Conservation (phyloP, 2,797 vertebrate genomes). For the Rhinatrema bivittatum region DNA sequence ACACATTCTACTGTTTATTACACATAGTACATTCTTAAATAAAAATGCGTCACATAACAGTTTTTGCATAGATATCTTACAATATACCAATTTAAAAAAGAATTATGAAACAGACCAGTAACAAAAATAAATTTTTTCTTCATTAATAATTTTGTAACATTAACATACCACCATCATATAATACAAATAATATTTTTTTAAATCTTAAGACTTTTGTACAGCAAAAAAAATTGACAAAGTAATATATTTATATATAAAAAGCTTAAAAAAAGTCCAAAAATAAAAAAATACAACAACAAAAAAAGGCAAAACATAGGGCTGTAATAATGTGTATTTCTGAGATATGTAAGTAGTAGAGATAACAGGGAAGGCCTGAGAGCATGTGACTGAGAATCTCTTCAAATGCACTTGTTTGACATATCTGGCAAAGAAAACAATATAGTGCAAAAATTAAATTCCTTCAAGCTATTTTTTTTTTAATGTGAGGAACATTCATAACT, state of each 20-base stretch:
- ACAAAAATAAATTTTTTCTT: conserved; percentile 99
- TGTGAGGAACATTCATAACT: conserved; percentile 34
- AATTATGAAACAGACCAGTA: conserved; percentile 99
- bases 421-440: conserved; percentile 64
- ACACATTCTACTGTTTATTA: conserved; percentile 99
- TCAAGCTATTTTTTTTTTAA: conserved; percentile 45
- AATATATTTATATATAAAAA: conserved; percentile 69
- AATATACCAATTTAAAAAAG: conserved; percentile 99
- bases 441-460: conserved; percentile 69
- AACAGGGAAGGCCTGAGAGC: conserved; percentile 76
- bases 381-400: conserved; percentile 63
- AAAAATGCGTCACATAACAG: conserved; percentile 99
- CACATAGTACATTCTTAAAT: conserved; percentile 99
- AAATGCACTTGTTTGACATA: conserved; percentile 67
- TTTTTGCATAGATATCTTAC: conserved; percentile 99
- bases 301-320: conserved; percentile 76
- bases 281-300: conserved; percentile 67
- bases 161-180: conserved; percentile 97
- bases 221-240: conserved; percentile 83
- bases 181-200: conserved; percentile 98
- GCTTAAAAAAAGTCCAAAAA: conserved; percentile 65
- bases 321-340: conserved; percentile 72
- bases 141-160: conserved; percentile 98
- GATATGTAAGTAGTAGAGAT: conserved; percentile 77
- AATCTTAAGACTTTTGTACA: conserved; percentile 95